Evolutionary conservation across 2,888 invertebrate genomes (phyloP), one percentile per base, ranked within the genome.

Genomic region (Neuroscelio doddi): DNA sequence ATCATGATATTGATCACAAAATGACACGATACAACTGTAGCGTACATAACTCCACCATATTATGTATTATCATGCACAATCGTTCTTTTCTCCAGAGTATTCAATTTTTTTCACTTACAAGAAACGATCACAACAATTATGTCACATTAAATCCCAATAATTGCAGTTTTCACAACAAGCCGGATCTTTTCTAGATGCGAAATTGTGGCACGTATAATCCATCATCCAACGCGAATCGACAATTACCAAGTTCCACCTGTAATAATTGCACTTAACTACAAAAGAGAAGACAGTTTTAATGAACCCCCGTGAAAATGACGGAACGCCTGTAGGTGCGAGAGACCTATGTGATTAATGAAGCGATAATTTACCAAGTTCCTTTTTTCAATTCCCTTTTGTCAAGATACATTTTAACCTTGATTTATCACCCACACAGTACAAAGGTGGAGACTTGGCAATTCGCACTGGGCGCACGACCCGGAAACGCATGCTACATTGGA

Each of bases 361-460:
- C 34, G 34, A 34, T 34, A 34, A 34, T 34, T 34, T 34, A 34
- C 15, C 2, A 12, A 3, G 14, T 34, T 34, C 14, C 12, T 39
- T 39, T 39, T 39, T 39, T 39, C 17, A 39, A 17, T 39, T 39
- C 39, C 12, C 26, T 41, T 41, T 24, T 12, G 41, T 10, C 10
- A 26, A 24, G 41, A 41, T 41, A 5, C 21, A 41, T 41, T 41
- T 41, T 41, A 41, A 41, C 26, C 26, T 10, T 26, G 26, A 41
- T 24, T 41, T 41, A 41, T 41, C 41, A 12, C 41, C 14, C 26
- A 12, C 21, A 5, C 21, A 21, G 24, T 41, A 12, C 41, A 41
- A 39, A 39, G 17, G 39, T 5, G 21, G 5, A 21, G 21, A 5
- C 21, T 21, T 14, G 8, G 39, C 16, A 17, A 17, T 39, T 39